Conservation (phyloP, 1,140 invertebrate species). For the Plodia interpunctella region DNA sequence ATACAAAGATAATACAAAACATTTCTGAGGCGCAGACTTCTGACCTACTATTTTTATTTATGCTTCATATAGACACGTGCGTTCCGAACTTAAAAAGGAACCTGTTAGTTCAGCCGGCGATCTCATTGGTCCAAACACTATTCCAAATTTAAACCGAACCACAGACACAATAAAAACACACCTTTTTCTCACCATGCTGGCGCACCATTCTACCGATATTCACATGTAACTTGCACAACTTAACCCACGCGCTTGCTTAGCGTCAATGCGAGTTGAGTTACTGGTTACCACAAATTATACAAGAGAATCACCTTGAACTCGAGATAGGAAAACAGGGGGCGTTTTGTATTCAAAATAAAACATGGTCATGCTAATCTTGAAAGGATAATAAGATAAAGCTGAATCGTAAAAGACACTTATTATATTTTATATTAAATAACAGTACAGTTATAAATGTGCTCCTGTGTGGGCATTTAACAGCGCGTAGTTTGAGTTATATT, state of each 20-base stretch:
- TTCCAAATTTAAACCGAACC: constrained; percentile 11
- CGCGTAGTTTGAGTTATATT: too few species aligned
- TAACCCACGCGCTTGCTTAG: background rate
- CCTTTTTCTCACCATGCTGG: constrained; percentile 25
- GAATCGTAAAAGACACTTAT: background rate
- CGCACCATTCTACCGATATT: constrained; percentile 19
- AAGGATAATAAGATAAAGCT: background rate
- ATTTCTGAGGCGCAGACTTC: background rate
- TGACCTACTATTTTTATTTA: constrained; percentile 10
- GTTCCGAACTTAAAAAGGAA: background rate
- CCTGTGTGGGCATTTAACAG: too few species aligned
- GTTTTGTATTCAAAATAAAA: constrained; percentile 5
- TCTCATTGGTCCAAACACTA: constrained; percentile 4
- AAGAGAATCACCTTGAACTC: constrained; percentile 9
- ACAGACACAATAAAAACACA: constrained; percentile 14
- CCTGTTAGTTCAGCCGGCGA: background rate
- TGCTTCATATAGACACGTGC: constrained; percentile 8
- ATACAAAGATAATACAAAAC: too few species aligned
- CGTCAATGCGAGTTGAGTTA: background rate
- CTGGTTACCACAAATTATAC: constrained; percentile 5
- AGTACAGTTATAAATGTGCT: too few species aligned
- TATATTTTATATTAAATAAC: background rate
- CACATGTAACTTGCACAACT: constrained; percentile 11
- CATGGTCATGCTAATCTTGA: constrained; percentile 1
- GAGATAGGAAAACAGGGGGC: background rate